Conservation (phyloP, 2,113 vertebrate species). For the Rhinoderma darwinii region DNA sequence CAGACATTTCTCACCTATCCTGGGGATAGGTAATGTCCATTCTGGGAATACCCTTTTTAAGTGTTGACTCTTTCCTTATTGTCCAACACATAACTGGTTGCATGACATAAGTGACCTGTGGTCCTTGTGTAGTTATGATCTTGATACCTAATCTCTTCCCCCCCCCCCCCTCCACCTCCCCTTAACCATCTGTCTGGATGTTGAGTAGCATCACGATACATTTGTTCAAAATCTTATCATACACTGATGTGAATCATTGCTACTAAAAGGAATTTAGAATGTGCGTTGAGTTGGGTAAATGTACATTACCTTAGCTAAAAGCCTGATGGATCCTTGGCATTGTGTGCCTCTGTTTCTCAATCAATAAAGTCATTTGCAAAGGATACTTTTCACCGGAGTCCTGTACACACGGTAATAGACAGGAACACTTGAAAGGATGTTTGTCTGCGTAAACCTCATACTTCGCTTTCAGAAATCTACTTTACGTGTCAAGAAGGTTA, state of each 20-base stretch:
- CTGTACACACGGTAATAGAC: not conserved
- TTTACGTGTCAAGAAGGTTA: not conserved
- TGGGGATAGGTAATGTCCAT: no score
- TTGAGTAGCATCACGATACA: not conserved
- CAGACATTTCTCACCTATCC: no score
- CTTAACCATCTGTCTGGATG: not conserved
- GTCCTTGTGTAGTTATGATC: not conserved
- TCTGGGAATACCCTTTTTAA: no score
- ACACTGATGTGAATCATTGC: no score
- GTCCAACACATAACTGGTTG: not conserved
- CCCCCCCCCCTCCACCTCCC: no score
- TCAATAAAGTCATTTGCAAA: slow-evolving; percentile 19
- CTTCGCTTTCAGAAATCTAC: not conserved
- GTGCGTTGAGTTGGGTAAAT: not conserved
- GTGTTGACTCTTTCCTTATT: no score
- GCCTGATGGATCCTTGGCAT: not conserved
- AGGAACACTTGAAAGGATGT: not conserved
- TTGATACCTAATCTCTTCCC: no score
- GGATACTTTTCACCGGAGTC: slow-evolving; percentile 7
- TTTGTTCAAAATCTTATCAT: not conserved
- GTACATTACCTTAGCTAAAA: not conserved
- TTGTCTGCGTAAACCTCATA: slow-evolving; percentile 16
- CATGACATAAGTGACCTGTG: not conserved
- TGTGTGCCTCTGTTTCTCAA: slow-evolving; percentile 16
- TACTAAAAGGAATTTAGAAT: not conserved